Percentiles rank a stretch among this genome's conserved stretches.
phyloP scores from a whole-genome alignment of 2,888 invertebrate species.

The Osmoderma eremita region DNA sequence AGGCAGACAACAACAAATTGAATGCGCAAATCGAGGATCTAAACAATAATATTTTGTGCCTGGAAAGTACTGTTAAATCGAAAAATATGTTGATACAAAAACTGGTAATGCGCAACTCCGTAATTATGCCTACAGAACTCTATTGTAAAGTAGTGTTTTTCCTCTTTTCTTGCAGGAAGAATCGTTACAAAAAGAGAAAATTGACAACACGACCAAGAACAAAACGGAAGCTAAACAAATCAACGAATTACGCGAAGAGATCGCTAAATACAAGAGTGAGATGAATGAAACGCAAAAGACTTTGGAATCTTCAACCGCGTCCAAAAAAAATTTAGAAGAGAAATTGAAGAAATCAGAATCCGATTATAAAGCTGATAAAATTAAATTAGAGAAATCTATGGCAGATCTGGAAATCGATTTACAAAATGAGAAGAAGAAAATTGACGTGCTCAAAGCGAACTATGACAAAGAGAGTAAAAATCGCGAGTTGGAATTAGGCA shows the following conservation, averaged over 20 bases:
- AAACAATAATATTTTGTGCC: constrained; percentile 67
- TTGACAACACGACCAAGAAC: constrained; percentile 41
- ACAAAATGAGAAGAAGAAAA: constrained; percentile 73
- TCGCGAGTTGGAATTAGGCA: constrained; percentile 80
- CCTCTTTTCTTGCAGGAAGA: constrained; percentile 44
- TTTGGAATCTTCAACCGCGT: constrained; percentile 57
- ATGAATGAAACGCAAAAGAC: constrained; percentile 59
- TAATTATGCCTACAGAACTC: too few species aligned
- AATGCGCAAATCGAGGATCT: constrained; percentile 70
- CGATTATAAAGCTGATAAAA: constrained; percentile 70
- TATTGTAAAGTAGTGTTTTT: neutral
- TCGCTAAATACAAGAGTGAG: constrained; percentile 54
- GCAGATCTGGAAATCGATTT: constrained; percentile 71
- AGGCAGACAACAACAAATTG: constrained; percentile 67
- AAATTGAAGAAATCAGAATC: constrained; percentile 72
- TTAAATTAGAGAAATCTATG: constrained; percentile 71
- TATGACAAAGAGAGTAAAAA: constrained; percentile 81
- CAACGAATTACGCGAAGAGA: constrained; percentile 56
- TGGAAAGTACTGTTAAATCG: constrained; percentile 52
- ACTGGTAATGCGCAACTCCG: too few species aligned
- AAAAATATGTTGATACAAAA: constrained; percentile 72
- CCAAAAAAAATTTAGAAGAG: constrained; percentile 59
- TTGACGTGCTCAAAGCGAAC: constrained; percentile 73
- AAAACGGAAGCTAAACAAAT: constrained; percentile 56
- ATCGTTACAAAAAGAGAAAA: constrained; percentile 45